A percentile compares a stretch with the other conserved stretches of the same genome.
Evolutionary conservation across 2,797 vertebrate species (phyloP).

Genomic region (Molothrus aeneus): DNA sequence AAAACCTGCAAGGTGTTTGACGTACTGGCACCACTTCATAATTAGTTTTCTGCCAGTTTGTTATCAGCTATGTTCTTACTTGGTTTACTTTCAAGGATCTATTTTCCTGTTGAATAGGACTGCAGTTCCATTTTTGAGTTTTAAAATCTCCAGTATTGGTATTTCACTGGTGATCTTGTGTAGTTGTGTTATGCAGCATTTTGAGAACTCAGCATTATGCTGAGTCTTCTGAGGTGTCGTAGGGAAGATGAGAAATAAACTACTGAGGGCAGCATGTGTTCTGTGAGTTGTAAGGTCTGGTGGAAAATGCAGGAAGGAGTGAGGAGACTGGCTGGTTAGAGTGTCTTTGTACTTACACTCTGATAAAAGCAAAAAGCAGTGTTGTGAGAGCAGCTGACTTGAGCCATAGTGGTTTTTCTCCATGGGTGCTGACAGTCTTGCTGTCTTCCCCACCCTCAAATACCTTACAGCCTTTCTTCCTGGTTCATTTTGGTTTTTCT

Average conservation of each 20-base stretch:
- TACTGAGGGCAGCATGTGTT: neutral
- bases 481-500: neutral
- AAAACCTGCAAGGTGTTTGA: neutral
- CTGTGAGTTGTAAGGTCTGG: neutral
- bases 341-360: neutral
- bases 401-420: neutral
- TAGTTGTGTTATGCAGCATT: neutral
- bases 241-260: neutral
- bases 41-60: neutral
- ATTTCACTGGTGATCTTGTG: neutral
- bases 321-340: neutral
- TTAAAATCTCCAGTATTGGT: neutral
- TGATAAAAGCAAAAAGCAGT: neutral
- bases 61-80: neutral
- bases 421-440: neutral
- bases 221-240: rapidly evolving
- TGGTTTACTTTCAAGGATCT: neutral
- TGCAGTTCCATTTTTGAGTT: neutral
- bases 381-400: neutral
- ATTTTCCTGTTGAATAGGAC: neutral
- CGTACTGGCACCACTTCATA: neutral
- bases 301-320: neutral
- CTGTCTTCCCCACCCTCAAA: neutral
- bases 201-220: neutral
- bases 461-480: neutral